These are phyloP conservation scores for Xestia c-nigrum DNA, from an alignment of 2,888 invertebrate genomes.

Conservation along the genomic window DNA sequence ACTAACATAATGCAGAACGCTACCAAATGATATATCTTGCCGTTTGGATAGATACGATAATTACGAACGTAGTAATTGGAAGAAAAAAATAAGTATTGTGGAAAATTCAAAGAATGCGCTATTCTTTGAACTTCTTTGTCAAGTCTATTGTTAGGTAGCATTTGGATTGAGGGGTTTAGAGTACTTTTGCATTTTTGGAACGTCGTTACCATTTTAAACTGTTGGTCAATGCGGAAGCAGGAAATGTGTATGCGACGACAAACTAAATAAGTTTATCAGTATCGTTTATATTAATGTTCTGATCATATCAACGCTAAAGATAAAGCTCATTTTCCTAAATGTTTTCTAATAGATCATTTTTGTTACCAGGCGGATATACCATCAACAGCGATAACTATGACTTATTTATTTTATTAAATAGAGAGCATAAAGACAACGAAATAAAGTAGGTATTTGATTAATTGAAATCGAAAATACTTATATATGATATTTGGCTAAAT, in stretches of 20 bases:
- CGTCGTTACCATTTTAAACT: background rate
- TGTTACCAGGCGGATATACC: background rate
- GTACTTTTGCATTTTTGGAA: background rate
- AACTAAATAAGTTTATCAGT: background rate
- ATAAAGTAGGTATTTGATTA: background rate
- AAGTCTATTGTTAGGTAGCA: background rate
- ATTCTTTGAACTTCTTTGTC: constrained; percentile 13
- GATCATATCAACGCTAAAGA: background rate
- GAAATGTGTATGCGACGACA: background rate
- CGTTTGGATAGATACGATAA: background rate
- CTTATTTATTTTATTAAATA: background rate
- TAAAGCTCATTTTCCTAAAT: background rate
- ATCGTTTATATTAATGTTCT: background rate
- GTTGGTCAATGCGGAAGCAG: background rate
- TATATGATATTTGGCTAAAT: background rate
- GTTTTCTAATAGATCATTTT: background rate
- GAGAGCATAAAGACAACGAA: background rate
- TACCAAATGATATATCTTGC: background rate
- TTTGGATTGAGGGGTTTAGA: background rate
- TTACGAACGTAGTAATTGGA: constrained; percentile 1
- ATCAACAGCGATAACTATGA: background rate
- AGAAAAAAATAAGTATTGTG: background rate
- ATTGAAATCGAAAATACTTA: background rate
- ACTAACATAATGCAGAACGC: background rate
- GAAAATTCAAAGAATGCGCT: background rate